Evolutionary conservation across 92 coral and sea anemone genomes (phyloP).

Genomic region (Porites evermanni): DNA sequence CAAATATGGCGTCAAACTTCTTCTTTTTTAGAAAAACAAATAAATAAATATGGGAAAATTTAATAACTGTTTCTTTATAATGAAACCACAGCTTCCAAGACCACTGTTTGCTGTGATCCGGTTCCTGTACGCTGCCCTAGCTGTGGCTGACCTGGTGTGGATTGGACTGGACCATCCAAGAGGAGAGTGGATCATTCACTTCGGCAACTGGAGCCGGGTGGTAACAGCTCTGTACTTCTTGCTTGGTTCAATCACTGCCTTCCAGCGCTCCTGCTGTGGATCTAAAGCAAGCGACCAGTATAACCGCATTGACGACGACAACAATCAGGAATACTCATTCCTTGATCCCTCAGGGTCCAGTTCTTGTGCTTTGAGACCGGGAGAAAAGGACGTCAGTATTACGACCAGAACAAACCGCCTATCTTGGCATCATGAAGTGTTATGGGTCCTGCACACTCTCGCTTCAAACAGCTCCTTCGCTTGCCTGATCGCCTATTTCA

Average conservation of each 20-base stretch:
- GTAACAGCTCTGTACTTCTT: slow-evolving; percentile 73
- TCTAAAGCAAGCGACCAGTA: slow-evolving; percentile 25
- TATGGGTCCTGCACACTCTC: slow-evolving; percentile 79
- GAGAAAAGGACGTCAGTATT: slow-evolving; percentile 49
- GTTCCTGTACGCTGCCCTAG: slow-evolving; percentile 57
- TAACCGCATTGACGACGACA: background rate
- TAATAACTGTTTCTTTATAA: background rate
- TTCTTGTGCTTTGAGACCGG: slow-evolving; percentile 71
- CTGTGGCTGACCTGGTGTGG: slow-evolving; percentile 61
- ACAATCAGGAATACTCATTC: background rate
- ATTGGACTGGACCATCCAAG: slow-evolving; percentile 69
- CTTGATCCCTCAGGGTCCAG: slow-evolving; percentile 46
- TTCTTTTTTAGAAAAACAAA: too few relatives aligned
- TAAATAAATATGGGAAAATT: background rate
- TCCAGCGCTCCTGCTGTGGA: slow-evolving; percentile 33
- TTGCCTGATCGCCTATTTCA: slow-evolving; percentile 68
- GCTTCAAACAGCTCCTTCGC: slow-evolving; percentile 76
- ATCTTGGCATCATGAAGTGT: slow-evolving; percentile 80
- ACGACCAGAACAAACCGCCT: slow-evolving; percentile 40
- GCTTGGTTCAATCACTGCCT: slow-evolving; percentile 62
- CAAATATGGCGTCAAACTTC: too few relatives aligned
- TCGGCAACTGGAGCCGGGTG: slow-evolving; percentile 71
- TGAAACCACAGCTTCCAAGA: slow-evolving; percentile 67
- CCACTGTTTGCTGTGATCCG: slow-evolving; percentile 72
- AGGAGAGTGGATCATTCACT: slow-evolving; percentile 69